Conservation (phyloP, 2,888 invertebrate genomes). For the Heliconius aoede region DNA sequence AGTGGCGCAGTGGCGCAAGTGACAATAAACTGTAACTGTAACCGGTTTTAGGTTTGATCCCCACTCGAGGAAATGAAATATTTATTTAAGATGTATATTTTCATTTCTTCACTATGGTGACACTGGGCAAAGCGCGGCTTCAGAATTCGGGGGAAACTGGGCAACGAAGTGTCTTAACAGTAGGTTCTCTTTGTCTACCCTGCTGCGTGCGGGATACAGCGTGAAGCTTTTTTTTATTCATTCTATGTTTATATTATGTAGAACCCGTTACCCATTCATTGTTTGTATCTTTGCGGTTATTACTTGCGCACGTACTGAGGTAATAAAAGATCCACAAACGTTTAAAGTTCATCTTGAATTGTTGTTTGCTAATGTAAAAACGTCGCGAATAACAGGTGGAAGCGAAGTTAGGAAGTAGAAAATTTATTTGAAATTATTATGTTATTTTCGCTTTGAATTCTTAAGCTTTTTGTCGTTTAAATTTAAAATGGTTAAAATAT, state of each 20-base stretch:
- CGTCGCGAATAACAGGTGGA: neutral
- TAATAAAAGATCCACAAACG: slow-evolving; percentile 54
- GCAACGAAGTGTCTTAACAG: too few relatives aligned
- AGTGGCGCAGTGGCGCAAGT: too few relatives aligned
- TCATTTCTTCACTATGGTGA: too few relatives aligned
- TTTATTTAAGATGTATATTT: too few relatives aligned
- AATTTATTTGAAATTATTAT: neutral
- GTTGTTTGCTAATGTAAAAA: slow-evolving; percentile 24
- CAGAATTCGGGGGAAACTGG: too few relatives aligned
- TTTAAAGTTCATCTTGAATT: slow-evolving; percentile 38
- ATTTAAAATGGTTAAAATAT: too few relatives aligned
- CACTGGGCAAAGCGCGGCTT: too few relatives aligned
- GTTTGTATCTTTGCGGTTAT: slow-evolving; percentile 62
- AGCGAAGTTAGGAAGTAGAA: neutral
- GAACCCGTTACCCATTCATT: slow-evolving; percentile 65
- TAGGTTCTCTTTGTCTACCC: too few relatives aligned
- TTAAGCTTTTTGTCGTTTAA: neutral
- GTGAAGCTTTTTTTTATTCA: slow-evolving; percentile 48
- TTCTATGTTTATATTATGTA: slow-evolving; percentile 70
- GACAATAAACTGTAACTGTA: too few relatives aligned
- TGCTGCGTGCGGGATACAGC: too few relatives aligned
- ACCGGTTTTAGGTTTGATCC: too few relatives aligned
- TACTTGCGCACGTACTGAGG: slow-evolving; percentile 56
- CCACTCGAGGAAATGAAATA: too few relatives aligned
- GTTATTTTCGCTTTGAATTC: neutral